A percentile compares a stretch with the other conserved stretches of the same genome.
Evolutionary conservation across 2,797 vertebrate species (phyloP).

Genomic region (Periparus ater): DNA sequence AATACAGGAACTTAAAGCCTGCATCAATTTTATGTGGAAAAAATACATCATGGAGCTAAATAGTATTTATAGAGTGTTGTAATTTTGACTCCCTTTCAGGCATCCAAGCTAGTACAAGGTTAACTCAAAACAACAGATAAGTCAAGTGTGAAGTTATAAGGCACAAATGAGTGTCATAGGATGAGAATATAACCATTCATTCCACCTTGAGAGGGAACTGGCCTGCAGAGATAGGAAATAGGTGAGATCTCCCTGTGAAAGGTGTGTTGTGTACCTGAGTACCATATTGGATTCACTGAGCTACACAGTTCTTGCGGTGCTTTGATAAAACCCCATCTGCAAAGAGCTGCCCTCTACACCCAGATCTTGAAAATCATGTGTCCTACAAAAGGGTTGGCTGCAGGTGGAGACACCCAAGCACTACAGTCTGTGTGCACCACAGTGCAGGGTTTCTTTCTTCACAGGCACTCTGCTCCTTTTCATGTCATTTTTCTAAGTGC

Average conservation of each 20-base stretch:
- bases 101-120: neutral
- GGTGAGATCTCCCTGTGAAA: neutral
- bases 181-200: neutral
- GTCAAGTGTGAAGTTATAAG: neutral
- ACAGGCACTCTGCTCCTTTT: neutral
- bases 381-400: neutral
- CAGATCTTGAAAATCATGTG: accelerated
- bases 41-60: neutral
- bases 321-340: neutral
- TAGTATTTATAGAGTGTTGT: neutral
- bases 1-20: neutral
- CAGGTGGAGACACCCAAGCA: neutral
- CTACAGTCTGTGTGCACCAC: too few species aligned
- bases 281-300: neutral
- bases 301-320: neutral
- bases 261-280: accelerated
- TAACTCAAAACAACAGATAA: neutral
- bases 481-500: neutral
- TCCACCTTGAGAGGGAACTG: neutral
- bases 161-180: neutral
- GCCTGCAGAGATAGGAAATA: neutral
- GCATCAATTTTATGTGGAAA: neutral
- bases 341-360: neutral
- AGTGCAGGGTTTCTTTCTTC: neutral
- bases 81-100: neutral